Conservation (phyloP, 2,888 invertebrate genomes). For the Himalopsyche japonica region DNA sequence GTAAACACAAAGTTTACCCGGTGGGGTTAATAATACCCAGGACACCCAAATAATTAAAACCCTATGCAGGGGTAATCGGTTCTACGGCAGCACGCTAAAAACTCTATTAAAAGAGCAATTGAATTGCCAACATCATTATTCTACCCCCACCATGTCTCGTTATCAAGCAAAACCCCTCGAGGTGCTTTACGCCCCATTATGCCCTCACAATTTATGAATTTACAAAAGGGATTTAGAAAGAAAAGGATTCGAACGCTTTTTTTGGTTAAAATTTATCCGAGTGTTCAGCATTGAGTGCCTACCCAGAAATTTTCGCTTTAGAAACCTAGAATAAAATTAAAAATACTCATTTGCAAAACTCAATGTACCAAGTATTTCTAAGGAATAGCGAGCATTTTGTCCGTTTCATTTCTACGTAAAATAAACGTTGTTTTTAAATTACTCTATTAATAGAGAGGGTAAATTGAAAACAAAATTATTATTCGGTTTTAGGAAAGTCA, state of each 20-base stretch:
- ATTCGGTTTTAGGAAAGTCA: not conserved
- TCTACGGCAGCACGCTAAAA: constrained; percentile 23
- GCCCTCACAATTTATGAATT: constrained; percentile 26
- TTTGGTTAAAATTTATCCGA: not conserved
- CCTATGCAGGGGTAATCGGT: constrained; percentile 30
- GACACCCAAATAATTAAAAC: constrained; percentile 30
- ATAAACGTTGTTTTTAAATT: not conserved
- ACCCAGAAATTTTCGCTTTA: not conserved
- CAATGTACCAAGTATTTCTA: not conserved
- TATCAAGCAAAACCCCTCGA: constrained; percentile 4
- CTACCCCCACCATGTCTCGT: constrained; percentile 9
- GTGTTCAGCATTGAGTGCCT: not conserved
- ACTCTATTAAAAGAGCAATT: constrained; percentile 35
- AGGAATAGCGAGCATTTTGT: not conserved
- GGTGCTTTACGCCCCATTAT: constrained; percentile 19
- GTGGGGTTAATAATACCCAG: not conserved
- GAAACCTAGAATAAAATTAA: not conserved
- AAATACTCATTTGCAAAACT: not conserved
- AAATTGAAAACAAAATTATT: not conserved
- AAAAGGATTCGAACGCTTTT: not conserved
- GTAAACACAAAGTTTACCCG: not conserved
- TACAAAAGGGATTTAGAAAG: constrained; percentile 18
- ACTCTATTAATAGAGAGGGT: not conserved
- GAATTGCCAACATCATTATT: constrained; percentile 33
- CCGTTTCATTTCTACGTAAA: not conserved